Evolutionary conservation across 2,888 invertebrate species (phyloP).

Genomic region (Pseudococcus longispinus): DNA sequence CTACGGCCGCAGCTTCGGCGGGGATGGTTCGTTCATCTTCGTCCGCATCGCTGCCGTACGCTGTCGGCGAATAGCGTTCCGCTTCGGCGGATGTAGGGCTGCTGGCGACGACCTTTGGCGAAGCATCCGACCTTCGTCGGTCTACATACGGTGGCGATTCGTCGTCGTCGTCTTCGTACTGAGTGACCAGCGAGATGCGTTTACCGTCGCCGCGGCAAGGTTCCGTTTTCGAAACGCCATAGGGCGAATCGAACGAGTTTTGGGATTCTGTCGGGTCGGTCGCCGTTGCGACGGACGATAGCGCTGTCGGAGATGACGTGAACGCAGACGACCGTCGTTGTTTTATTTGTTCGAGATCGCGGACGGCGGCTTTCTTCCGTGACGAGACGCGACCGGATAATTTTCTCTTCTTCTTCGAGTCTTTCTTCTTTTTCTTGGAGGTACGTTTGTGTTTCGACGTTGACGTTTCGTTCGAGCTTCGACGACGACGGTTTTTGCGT

Average conservation of each 20-base stretch:
- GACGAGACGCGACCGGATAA: neutral
- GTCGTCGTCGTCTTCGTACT: neutral
- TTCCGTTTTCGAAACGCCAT: neutral
- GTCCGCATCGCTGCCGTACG: constrained; percentile 25
- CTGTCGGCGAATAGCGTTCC: constrained; percentile 50
- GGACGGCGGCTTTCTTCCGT: neutral
- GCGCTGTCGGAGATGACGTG: neutral
- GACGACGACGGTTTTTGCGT: neutral
- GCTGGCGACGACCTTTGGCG: neutral
- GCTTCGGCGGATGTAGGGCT: neutral
- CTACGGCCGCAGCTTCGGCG: no score
- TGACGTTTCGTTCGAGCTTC: neutral
- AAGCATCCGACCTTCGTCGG: neutral
- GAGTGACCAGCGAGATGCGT: neutral
- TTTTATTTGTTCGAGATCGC: no score
- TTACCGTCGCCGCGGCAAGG: neutral
- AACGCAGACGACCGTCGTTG: neutral
- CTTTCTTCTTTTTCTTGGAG: constrained; percentile 12
- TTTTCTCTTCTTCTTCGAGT: neutral
- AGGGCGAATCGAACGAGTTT: neutral
- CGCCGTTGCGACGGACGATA: no score
- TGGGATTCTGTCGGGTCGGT: neutral
- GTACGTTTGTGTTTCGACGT: neutral
- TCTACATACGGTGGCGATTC: neutral
- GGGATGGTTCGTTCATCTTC: neutral